Percentiles rank a stretch among this genome's conserved stretches.
These are phyloP conservation scores for Enteromius mattozi DNA, from an alignment of 2,797 vertebrate genomes.

Conservation along the genomic window DNA sequence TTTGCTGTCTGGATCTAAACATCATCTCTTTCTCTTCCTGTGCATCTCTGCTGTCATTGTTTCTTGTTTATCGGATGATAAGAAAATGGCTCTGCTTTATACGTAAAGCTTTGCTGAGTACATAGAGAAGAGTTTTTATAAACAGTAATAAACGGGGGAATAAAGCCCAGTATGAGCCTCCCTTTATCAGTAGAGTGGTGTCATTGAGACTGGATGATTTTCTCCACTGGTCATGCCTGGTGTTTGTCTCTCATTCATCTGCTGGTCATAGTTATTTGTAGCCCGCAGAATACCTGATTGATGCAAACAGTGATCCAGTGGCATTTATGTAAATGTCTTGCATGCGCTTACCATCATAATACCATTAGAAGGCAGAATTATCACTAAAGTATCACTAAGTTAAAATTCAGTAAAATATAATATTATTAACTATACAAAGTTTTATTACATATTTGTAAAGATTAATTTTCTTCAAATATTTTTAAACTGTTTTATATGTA, in stretches of 20 bases:
- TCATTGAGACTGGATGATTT: background rate
- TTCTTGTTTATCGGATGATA: conserved; percentile 57
- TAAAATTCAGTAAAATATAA: background rate
- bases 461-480: background rate
- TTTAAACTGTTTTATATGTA: background rate
- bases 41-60: conserved; percentile 41
- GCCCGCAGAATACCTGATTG: conserved; percentile 74
- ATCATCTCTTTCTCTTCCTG: conserved; percentile 1
- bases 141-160: conserved; percentile 76
- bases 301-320: conserved; percentile 75
- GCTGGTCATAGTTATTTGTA: conserved; percentile 79
- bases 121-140: conserved; percentile 76
- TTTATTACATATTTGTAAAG: background rate
- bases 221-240: conserved; percentile 56
- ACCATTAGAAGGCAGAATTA: background rate
- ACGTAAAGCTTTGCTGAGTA: conserved; percentile 68
- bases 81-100: conserved; percentile 65
- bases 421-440: background rate
- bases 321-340: conserved; percentile 76
- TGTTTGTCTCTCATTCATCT: conserved; percentile 73
- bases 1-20: background rate
- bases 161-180: conserved; percentile 75
- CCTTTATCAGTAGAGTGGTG: conserved; percentile 51
- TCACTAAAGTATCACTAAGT: background rate
- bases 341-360: background rate